These are phyloP conservation scores for Tetragonisca angustula DNA, from an alignment of 2,888 invertebrate genomes.

Conservation along the genomic window DNA sequence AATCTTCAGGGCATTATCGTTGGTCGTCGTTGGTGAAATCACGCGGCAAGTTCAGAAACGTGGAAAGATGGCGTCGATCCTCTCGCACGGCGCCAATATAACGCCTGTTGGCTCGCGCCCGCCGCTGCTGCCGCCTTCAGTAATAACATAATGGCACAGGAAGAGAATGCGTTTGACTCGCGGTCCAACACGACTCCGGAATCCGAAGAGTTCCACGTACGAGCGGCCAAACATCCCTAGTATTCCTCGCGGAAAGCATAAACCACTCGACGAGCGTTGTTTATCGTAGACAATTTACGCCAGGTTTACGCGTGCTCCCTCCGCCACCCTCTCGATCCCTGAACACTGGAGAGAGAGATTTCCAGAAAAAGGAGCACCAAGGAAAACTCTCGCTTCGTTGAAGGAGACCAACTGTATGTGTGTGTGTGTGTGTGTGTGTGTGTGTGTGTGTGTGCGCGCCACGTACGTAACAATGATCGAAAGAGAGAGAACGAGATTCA, in stretches of 20 bases:
- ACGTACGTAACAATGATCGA: background rate
- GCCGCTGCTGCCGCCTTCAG: conserved; percentile 60
- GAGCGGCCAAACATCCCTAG: conserved; percentile 78
- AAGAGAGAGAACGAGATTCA: background rate
- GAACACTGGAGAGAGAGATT: conserved; percentile 40
- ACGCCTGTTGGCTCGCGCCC: conserved; percentile 63
- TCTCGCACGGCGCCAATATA: conserved; percentile 65
- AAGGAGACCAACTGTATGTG: background rate
- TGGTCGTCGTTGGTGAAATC: conserved; percentile 17
- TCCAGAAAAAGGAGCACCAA: conserved; percentile 35
- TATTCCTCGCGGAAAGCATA: conserved; percentile 75
- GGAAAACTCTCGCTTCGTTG: background rate
- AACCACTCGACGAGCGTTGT: conserved; percentile 69
- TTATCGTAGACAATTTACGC: conserved; percentile 67
- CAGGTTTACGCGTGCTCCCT: conserved; percentile 61
- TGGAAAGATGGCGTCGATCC: conserved; percentile 47
- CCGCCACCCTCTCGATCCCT: conserved; percentile 21
- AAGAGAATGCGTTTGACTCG: conserved; percentile 81
- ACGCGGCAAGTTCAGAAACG: conserved; percentile 20
- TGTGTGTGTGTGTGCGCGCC: background rate
- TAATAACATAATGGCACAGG: conserved; percentile 80
- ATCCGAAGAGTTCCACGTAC: conserved; percentile 77
- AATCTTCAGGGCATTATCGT: background rate
- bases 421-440: background rate
- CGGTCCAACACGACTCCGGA: conserved; percentile 81